Evolutionary conservation across 2,113 vertebrate species (phyloP).

Genomic region (Orientallactaga bullata): DNA sequence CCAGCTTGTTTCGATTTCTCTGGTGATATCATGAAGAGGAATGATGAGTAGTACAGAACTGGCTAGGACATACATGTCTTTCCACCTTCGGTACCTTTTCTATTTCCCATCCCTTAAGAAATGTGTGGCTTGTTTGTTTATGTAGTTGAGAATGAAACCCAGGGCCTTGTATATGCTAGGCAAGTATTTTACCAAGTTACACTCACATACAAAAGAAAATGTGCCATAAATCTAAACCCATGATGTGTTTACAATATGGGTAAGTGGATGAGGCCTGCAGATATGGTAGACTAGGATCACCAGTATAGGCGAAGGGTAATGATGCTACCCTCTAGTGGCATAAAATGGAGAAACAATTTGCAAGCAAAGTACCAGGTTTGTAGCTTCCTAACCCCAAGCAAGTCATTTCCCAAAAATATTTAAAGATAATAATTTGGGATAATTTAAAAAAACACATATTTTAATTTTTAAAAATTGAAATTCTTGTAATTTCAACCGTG

Average conservation of each 20-base stretch:
- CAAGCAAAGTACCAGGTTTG: not conserved
- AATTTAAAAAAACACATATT: constrained; percentile 1
- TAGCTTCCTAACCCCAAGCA: not conserved
- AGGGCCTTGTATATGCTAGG: not conserved
- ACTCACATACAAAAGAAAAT: not conserved
- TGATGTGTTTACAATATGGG: not conserved
- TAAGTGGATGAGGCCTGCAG: not conserved
- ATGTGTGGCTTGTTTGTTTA: not conserved
- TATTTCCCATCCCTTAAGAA: not conserved
- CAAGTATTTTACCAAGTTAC: no score
- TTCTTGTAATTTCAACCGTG: not conserved
- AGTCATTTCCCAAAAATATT: no score
- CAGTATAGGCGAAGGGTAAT: not conserved
- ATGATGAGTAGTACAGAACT: not conserved
- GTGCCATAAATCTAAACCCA: not conserved
- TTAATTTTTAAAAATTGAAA: not conserved
- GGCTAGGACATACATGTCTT: not conserved
- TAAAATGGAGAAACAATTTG: not conserved
- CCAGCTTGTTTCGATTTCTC: not conserved
- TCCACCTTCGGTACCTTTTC: not conserved
- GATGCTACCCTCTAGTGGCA: constrained; percentile 51
- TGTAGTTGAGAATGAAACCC: not conserved
- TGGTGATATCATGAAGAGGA: not conserved
- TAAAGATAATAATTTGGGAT: not conserved
- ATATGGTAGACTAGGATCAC: accelerated